Base-by-base conservation (phyloP, 1,140 invertebrate genomes). In the Habropoda laboriosa region DNA sequence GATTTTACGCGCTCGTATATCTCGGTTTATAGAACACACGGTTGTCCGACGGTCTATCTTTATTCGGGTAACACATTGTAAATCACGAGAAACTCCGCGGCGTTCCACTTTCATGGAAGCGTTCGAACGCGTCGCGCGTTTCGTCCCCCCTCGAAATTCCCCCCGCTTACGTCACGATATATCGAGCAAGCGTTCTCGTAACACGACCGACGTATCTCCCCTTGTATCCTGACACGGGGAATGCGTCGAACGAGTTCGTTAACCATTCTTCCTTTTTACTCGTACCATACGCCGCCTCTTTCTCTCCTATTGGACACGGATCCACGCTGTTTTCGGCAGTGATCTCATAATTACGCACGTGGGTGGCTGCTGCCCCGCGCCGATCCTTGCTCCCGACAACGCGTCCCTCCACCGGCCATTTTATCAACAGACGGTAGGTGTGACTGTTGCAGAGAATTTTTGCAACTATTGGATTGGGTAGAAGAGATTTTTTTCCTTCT, bases 291-390 rank as follows among this genome's bases (percentile, higher is more conserved):
- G 27, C 35, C 51, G 18, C n/a, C 57, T 45, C 57, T 64, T 64
- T 64, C 68, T 84, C 57, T 61, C 53, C 64, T 61, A 67, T 75
- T 71, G 66, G 58, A 66, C 72, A 68, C 49, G 57, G 71, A 63
- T 55, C n/a, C 64, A n/a, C 66, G 51, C 79, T 77, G 42, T 63
- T 81, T 61, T 81, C 72, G 51, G 72, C 70, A 66, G 73, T 77
- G 80, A 83, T 83, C 58, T 71, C 38, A 45, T 57, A 67, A 82
- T 74, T 74, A 74, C 60, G 55, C 66, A 51, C 58, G 66, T 81
- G 64, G 70, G 55, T 76, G 71, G 30, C 40, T 61, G 30, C 40
- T 61, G 12, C 47, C 57, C 61, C 57, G 18, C 13, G 4, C 0
- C n/a, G 21, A 61, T 27, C 3, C 18, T 58, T 7, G 10, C 18